phyloP scores from a whole-genome alignment of 1,140 invertebrate genomes.

The Drosophila guanche region DNA sequence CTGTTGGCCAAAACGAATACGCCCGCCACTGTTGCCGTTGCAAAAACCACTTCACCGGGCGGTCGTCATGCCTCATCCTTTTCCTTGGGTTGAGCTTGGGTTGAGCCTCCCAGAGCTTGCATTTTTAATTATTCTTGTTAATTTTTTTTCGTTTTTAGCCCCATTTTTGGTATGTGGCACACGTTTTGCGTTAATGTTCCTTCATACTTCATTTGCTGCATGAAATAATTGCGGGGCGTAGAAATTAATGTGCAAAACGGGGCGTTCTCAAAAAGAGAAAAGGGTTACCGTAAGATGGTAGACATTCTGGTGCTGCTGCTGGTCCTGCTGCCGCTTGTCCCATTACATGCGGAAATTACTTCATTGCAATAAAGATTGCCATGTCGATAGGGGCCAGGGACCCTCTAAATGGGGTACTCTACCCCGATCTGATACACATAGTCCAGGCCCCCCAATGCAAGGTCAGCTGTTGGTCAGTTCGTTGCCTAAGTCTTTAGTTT shows the following conservation, averaged over 20 bases:
- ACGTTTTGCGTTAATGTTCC: constrained; percentile 72
- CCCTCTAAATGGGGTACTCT: not conserved
- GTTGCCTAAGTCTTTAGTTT: constrained; percentile 71
- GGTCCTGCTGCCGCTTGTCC: constrained; percentile 11
- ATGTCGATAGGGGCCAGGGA: constrained; percentile 36
- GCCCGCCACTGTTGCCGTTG: constrained; percentile 18
- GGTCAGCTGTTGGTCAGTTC: constrained; percentile 40
- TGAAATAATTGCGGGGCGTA: constrained; percentile 73
- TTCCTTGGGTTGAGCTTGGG: not conserved
- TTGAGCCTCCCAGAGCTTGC: constrained; percentile 16
- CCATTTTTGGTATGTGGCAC: constrained; percentile 69
- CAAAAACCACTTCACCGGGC: not conserved
- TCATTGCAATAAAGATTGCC: constrained; percentile 58
- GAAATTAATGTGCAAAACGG: constrained; percentile 59
- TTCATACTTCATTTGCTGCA: constrained; percentile 71
- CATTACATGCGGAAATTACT: constrained; percentile 69
- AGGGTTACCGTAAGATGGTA: constrained; percentile 56
- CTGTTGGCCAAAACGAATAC: constrained; percentile 8
- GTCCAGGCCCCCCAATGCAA: constrained; percentile 31
- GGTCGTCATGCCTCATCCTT: not conserved
- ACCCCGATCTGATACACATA: constrained; percentile 5
- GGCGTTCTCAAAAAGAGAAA: constrained; percentile 20
- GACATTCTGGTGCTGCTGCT: constrained; percentile 10
- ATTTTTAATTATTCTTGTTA: constrained; percentile 69
- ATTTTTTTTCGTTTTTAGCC: constrained; percentile 27